Base-by-base conservation (phyloP, 1,140 invertebrate genomes). In the Pteromalus puparum region DNA sequence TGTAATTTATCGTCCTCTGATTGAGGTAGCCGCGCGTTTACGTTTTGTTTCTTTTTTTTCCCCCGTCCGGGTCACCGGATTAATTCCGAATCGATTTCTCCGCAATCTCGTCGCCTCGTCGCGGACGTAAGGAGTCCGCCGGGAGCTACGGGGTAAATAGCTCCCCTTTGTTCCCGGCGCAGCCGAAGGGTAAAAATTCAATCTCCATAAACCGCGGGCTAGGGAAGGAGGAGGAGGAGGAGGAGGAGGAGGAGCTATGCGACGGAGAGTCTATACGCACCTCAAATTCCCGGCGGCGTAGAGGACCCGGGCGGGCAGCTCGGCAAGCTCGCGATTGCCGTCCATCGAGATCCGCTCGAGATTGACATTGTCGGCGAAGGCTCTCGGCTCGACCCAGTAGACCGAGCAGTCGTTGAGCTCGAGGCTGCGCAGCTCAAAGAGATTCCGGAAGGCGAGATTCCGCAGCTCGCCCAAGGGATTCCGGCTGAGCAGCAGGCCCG, bases 281-380 rank as follows among this genome's bases (percentile, higher is more conserved):
- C 94, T 95, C 76, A 97, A 92, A 88, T 96, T 95, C 2, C 96
- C 95, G 88, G 97, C 97, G 21, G 95, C 95, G 87, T 97, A 96
- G 87, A 97, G 96, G 53, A 97, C 92, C 88, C 95, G 94, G 26
- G 95, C 94, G 1, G 96, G 96, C 74, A 97, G 92, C 86, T 94
- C 94, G 67, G 92, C 93, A 30, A 97, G 92, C 86, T 95, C 94
- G 10, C 95, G 94, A 91, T 97, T 97, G 88, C 96, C 95, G 89
- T 97, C 96, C 92, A 97, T 93, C 90, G 95, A 95, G 86, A 98
- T 95, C 80, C 94, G 94, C 89, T 97, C 96, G 78, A 98, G 93
- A 89, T 97, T 96, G 30, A 97, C 96, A 91, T 97, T 97, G 92
- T 97, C 97, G 65, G 96, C 96, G 89, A 97, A 97, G 70, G 96